Evolutionary conservation across 2,113 vertebrate species (phyloP).

Genomic region (Clarias magur): DNA sequence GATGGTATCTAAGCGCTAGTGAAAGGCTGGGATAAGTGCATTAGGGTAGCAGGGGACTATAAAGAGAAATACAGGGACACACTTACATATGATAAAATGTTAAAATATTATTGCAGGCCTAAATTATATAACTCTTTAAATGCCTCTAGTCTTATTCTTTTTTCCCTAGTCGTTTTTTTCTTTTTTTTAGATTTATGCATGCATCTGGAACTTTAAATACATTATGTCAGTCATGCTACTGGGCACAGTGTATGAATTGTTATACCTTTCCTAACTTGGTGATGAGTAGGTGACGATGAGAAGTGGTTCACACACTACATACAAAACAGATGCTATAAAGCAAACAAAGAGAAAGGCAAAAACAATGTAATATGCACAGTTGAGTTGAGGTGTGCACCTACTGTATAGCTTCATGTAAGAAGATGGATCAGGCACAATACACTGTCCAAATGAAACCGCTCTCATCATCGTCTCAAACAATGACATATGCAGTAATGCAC

Average conservation of each 20-base stretch:
- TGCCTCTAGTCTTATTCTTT: too few species aligned
- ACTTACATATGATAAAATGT: not conserved
- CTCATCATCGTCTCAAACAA: conserved; percentile 2
- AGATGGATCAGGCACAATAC: not conserved
- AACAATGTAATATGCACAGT: not conserved
- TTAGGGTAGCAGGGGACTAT: too few species aligned
- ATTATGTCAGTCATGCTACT: not conserved
- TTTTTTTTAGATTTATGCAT: not conserved
- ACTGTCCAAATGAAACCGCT: not conserved
- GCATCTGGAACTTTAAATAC: not conserved
- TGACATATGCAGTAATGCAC: conserved; percentile 10
- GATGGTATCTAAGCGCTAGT: too few species aligned
- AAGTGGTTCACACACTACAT: not conserved
- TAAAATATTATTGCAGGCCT: not conserved
- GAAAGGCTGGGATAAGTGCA: too few species aligned
- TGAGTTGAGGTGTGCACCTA: not conserved
- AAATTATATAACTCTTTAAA: not conserved
- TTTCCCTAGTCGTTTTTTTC: too few species aligned
- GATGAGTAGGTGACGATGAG: not conserved
- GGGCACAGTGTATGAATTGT: not conserved
- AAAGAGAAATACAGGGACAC: too few species aligned
- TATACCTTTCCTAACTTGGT: not conserved
- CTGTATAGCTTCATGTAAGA: not conserved
- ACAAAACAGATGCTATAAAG: not conserved
- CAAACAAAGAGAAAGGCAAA: not conserved